A percentile compares a stretch with the other conserved stretches of the same genome.
phyloP scores from a whole-genome alignment of 2,113 vertebrate genomes.

The Carassius carassius region DNA sequence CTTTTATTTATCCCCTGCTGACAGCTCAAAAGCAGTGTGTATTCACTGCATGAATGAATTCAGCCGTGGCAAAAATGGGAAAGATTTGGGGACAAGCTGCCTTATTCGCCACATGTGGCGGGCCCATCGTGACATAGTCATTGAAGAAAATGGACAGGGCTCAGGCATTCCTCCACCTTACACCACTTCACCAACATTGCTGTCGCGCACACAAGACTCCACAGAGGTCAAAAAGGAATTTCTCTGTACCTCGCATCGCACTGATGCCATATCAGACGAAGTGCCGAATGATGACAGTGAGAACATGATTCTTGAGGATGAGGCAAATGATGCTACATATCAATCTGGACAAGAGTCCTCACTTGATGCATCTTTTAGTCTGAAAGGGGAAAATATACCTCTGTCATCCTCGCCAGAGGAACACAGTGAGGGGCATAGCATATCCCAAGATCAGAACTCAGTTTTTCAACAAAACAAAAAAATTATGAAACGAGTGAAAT shows the following conservation, averaged over 20 bases:
- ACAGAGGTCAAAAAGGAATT: conserved; percentile 77
- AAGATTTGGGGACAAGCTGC: conserved; percentile 95
- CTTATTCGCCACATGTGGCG: conserved; percentile 97
- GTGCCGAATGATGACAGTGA: conserved; percentile 67
- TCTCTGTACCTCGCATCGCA: conserved; percentile 76
- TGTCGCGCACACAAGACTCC: conserved; percentile 79
- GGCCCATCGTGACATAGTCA: conserved; percentile 92
- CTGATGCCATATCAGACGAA: conserved; percentile 79
- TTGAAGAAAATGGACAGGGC: conserved; percentile 91
- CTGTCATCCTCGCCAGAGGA: conserved; percentile 79
- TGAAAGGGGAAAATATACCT: conserved; percentile 73
- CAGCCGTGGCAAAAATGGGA: conserved; percentile 95
- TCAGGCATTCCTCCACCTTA: conserved; percentile 86
- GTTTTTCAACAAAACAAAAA: conserved; percentile 93
- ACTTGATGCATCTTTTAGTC: conserved; percentile 77
- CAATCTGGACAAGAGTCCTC: conserved; percentile 74
- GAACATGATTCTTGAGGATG: conserved; percentile 74
- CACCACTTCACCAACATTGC: conserved; percentile 82
- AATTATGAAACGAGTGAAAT: conserved; percentile 92
- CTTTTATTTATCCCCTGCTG: conserved; percentile 92
- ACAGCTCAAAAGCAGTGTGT: conserved; percentile 97
- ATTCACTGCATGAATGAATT: conserved; percentile 98
- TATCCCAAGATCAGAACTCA: conserved; percentile 73
- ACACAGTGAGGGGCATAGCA: conserved; percentile 68
- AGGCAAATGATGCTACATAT: conserved; percentile 74